phyloP scores from a whole-genome alignment of 2,797 vertebrate species.

The Saxicola maurus region DNA sequence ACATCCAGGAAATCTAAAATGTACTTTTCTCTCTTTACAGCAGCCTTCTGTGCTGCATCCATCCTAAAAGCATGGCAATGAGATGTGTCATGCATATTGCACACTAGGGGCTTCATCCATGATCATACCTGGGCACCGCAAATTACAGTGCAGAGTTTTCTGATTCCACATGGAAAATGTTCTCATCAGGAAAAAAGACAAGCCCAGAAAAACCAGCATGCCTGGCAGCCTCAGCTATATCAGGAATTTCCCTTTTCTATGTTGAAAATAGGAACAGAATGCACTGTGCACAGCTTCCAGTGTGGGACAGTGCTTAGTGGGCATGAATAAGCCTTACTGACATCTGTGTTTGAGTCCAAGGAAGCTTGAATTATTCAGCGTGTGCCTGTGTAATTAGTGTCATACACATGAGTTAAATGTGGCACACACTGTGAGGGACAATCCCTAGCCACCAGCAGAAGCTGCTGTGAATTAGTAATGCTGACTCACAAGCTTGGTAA shows the following conservation, averaged over 20 bases:
- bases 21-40: neutral
- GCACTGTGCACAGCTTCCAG: neutral
- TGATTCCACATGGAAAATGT: neutral
- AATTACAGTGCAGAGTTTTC: neutral
- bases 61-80: neutral
- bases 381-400: neutral
- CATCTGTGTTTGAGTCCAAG: neutral
- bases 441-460: constrained; percentile 5
- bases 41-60: neutral
- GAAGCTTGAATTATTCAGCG: constrained; percentile 33
- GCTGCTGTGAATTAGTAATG: constrained; percentile 6
- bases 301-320: neutral
- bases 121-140: neutral
- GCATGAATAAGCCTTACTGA: neutral
- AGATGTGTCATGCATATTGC: neutral
- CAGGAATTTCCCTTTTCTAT: neutral
- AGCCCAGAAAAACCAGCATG: neutral
- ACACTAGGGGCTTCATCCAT: neutral
- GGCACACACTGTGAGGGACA: neutral
- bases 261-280: neutral
- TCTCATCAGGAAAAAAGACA: neutral
- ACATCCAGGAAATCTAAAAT: neutral
- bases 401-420: neutral
- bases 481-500: neutral
- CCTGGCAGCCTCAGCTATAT: neutral